Conservation (phyloP, 92 coral and sea anemone species). For the Parazoanthus atlanticus region DNA sequence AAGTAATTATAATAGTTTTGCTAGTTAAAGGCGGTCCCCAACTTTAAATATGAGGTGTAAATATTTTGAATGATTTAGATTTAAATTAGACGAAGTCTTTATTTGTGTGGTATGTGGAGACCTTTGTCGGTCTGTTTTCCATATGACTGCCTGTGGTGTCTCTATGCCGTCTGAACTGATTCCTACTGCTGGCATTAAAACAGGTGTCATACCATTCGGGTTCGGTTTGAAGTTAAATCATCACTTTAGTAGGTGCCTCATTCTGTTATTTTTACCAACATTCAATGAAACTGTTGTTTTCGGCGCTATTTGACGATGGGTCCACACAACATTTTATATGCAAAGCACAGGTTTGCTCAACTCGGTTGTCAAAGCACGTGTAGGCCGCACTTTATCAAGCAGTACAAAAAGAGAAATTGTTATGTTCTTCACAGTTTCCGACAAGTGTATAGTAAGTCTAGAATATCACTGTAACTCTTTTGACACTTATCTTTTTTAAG, state of each 20-base stretch:
- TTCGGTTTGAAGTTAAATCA: background rate
- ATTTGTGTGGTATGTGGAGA: background rate
- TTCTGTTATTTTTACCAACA: background rate
- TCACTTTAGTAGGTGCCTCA: background rate
- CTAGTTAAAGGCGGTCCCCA: background rate
- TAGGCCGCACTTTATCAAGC: background rate
- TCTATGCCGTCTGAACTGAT: background rate
- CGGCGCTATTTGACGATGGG: background rate
- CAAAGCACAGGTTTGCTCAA: background rate
- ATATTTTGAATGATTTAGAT: background rate
- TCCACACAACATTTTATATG: background rate
- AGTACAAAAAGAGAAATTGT: background rate
- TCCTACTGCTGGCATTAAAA: background rate
- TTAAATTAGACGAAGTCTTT: background rate
- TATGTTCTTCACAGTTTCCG: no score
- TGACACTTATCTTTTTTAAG: background rate
- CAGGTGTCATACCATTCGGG: background rate
- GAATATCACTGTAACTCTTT: background rate
- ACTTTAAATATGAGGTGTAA: background rate
- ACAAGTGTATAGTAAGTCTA: background rate
- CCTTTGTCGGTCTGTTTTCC: background rate
- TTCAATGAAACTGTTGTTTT: slow-evolving; percentile 17
- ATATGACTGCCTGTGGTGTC: background rate
- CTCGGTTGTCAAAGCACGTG: slow-evolving; percentile 3
- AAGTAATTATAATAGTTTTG: background rate